Evolutionary conservation across 1,140 invertebrate genomes (phyloP).

Genomic region (Heliconius eleuchia): DNA sequence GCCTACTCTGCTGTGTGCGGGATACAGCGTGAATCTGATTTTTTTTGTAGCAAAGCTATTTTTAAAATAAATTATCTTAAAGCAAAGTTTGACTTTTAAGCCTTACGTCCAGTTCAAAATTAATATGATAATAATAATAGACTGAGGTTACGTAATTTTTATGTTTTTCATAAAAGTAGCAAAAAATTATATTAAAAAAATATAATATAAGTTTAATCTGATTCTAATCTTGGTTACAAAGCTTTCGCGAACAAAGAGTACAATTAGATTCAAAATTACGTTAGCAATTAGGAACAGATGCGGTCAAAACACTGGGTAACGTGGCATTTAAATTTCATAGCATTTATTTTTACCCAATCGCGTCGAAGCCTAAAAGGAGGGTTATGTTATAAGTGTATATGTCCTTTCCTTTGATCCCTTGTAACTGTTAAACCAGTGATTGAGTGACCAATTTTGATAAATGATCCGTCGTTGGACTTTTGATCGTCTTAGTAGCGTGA

Average conservation of each 20-base stretch:
- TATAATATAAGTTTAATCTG: slow-evolving; percentile 8
- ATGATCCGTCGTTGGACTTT: too few relatives aligned
- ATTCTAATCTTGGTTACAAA: slow-evolving; percentile 32
- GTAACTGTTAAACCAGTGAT: too few relatives aligned
- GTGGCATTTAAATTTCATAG: slow-evolving; percentile 18
- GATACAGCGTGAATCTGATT: too few relatives aligned
- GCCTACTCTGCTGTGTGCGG: too few relatives aligned
- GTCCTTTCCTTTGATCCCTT: too few relatives aligned
- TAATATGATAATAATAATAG: not conserved
- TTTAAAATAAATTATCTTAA: not conserved
- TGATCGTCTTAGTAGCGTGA: too few relatives aligned
- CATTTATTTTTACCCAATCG: not conserved
- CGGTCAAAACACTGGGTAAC: slow-evolving; percentile 28
- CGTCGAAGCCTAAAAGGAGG: too few relatives aligned
- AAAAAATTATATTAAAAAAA: not conserved
- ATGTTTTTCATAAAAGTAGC: not conserved
- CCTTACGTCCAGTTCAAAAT: too few relatives aligned
- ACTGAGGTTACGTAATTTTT: not conserved
- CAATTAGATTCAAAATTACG: slow-evolving; percentile 38
- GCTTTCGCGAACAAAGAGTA: slow-evolving; percentile 28
- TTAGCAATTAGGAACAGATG: slow-evolving; percentile 39
- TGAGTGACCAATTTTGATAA: too few relatives aligned
- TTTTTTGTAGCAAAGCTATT: not conserved
- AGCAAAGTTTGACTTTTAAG: not conserved
- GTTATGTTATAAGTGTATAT: too few relatives aligned